A percentile compares a stretch with the other conserved stretches of the same genome.
Conservation (phyloP, 64 coral and sea anemone genomes). For the Pocillopora verrucosa region DNA sequence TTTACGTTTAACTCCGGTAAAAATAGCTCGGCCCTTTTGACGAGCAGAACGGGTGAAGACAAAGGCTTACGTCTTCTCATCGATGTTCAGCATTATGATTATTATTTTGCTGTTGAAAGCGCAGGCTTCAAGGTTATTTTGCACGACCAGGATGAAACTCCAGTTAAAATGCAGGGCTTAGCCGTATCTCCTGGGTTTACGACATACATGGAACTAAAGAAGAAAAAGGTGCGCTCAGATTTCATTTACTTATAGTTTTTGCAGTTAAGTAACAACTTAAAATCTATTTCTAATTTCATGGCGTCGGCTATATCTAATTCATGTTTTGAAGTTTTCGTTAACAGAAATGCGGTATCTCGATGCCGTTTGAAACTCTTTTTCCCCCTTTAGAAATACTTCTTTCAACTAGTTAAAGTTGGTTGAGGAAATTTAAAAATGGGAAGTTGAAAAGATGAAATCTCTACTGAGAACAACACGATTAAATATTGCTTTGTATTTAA, state of each 20-base stretch:
- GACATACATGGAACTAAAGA: constrained; percentile 82
- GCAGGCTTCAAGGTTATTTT: constrained; percentile 85
- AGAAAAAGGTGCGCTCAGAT: constrained; percentile 50
- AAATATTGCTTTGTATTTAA: too few relatives aligned
- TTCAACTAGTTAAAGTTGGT: neutral
- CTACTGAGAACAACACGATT: neutral
- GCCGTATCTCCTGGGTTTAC: constrained; percentile 80
- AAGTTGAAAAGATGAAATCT: neutral
- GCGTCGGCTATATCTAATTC: neutral
- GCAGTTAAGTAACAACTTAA: neutral
- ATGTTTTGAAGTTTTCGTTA: neutral
- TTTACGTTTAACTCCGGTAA: constrained; percentile 83
- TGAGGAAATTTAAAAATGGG: neutral
- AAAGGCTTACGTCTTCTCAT: constrained; percentile 69
- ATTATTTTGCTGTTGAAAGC: constrained; percentile 75
- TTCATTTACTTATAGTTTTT: neutral
- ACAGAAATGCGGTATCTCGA: neutral
- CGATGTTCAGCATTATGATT: constrained; percentile 76
- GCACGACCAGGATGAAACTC: constrained; percentile 84
- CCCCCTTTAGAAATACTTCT: neutral
- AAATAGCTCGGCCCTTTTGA: constrained; percentile 24
- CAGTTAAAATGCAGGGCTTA: constrained; percentile 81
- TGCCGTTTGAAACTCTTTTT: neutral
- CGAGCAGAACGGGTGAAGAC: constrained; percentile 56
- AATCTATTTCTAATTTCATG: neutral